Evolutionary conservation across 2,113 vertebrate genomes (phyloP).

Genomic region (Narcine bancroftii): DNA sequence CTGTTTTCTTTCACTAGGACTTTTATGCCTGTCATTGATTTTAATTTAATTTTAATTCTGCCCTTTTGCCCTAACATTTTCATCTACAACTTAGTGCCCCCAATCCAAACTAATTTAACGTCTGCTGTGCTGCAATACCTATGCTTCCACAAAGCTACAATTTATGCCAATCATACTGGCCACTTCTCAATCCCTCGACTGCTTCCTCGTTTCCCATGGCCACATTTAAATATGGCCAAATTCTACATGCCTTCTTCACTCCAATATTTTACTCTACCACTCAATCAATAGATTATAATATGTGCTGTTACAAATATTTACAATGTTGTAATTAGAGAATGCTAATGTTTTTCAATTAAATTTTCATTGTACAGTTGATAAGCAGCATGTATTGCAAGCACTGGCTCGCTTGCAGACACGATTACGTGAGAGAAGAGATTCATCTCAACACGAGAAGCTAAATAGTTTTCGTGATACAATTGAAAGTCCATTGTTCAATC

Average conservation of each 20-base stretch:
- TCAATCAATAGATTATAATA: not conserved
- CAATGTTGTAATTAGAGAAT: not conserved
- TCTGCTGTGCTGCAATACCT: not conserved
- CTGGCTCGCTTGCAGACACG: conserved; percentile 77
- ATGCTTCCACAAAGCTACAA: not conserved
- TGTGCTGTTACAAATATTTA: not conserved
- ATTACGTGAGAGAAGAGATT: conserved; percentile 74
- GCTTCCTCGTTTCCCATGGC: too few species aligned
- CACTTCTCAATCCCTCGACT: too few species aligned
- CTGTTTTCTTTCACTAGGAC: not conserved
- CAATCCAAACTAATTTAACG: not conserved
- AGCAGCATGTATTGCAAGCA: conserved; percentile 81
- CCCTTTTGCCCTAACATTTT: not conserved
- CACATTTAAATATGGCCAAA: not conserved
- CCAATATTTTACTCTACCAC: not conserved
- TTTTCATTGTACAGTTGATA: conserved; percentile 55
- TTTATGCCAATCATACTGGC: not conserved
- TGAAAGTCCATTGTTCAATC: conserved; percentile 79
- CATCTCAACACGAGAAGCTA: conserved; percentile 68
- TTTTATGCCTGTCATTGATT: not conserved
- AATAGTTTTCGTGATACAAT: conserved; percentile 63
- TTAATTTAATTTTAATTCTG: not conserved
- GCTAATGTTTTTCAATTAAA: not conserved
- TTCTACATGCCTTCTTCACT: not conserved
- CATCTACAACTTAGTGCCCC: too few species aligned